phyloP scores from a whole-genome alignment of 2,113 vertebrate species.

The Charadrius vociferus region DNA sequence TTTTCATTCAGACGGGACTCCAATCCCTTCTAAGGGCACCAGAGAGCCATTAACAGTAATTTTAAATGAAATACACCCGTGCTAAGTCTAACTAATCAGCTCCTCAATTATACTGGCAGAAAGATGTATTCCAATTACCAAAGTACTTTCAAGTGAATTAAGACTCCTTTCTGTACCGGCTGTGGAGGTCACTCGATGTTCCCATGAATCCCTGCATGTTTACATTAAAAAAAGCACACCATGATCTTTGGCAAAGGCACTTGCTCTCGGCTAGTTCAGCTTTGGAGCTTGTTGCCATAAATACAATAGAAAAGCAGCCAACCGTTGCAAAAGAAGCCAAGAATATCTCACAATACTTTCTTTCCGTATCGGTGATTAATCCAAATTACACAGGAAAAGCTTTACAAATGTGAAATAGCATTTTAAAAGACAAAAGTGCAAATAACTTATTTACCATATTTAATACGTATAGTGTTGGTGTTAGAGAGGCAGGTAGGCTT shows the following conservation, averaged over 20 bases:
- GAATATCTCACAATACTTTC: slow-evolving; percentile 16
- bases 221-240: slow-evolving; percentile 81
- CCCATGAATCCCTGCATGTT: slow-evolving; percentile 73
- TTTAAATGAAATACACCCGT: slow-evolving; percentile 44
- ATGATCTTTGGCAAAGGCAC: slow-evolving; percentile 77
- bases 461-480: background rate
- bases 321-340: slow-evolving; percentile 33
- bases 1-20: background rate
- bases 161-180: slow-evolving; percentile 69
- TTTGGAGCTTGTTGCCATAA: slow-evolving; percentile 58
- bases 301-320: slow-evolving; percentile 54
- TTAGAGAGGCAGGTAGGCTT: background rate
- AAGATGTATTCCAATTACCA: slow-evolving; percentile 66
- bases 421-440: background rate
- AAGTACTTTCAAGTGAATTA: slow-evolving; percentile 60
- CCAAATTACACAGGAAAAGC: background rate
- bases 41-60: slow-evolving; percentile 46
- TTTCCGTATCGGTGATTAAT: background rate
- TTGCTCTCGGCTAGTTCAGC: slow-evolving; percentile 29
- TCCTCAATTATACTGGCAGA: slow-evolving; percentile 62
- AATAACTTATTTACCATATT: background rate
- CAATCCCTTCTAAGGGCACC: slow-evolving; percentile 42
- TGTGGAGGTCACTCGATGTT: slow-evolving; percentile 79
- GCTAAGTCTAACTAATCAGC: slow-evolving; percentile 50
- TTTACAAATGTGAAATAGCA: background rate